phyloP scores from a whole-genome alignment of 2,888 invertebrate genomes.

The Apamea sordens region DNA sequence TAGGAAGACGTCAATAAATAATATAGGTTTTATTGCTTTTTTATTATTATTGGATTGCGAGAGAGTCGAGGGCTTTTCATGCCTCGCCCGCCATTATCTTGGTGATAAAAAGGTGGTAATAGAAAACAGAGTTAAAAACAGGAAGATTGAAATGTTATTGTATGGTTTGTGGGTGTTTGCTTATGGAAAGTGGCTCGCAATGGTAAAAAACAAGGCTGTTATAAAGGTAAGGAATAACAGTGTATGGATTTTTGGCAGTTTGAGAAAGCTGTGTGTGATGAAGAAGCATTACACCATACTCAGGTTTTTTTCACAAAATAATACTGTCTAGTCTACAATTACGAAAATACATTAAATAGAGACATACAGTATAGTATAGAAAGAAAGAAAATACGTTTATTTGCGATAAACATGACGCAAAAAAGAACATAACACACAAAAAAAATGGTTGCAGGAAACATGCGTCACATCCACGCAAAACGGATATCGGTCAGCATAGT shows the following conservation, averaged over 20 bases:
- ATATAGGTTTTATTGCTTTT: conserved; percentile 83
- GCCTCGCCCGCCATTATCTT: conserved; percentile 74
- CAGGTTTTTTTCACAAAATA: no score
- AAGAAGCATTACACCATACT: no score
- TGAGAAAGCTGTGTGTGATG: no score
- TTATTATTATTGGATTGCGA: conserved; percentile 87
- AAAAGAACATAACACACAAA: no score
- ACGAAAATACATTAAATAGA: no score
- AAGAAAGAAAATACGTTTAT: no score
- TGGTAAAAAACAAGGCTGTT: conserved; percentile 1
- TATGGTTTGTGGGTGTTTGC: background rate
- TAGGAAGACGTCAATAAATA: conserved; percentile 82
- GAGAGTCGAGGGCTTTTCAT: conserved; percentile 76
- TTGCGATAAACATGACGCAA: no score
- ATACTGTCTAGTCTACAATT: no score
- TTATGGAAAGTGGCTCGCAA: background rate
- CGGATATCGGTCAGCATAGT: no score
- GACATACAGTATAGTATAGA: no score
- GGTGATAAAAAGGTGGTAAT: conserved; percentile 78
- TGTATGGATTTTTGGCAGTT: background rate
- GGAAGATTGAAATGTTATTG: conserved; percentile 59
- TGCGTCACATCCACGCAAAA: no score
- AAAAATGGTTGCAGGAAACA: no score
- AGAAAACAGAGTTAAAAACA: conserved; percentile 69
- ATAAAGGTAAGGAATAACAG: background rate